phyloP scores from a whole-genome alignment of 2,113 vertebrate species.

The Emydocephalus ijimae region DNA sequence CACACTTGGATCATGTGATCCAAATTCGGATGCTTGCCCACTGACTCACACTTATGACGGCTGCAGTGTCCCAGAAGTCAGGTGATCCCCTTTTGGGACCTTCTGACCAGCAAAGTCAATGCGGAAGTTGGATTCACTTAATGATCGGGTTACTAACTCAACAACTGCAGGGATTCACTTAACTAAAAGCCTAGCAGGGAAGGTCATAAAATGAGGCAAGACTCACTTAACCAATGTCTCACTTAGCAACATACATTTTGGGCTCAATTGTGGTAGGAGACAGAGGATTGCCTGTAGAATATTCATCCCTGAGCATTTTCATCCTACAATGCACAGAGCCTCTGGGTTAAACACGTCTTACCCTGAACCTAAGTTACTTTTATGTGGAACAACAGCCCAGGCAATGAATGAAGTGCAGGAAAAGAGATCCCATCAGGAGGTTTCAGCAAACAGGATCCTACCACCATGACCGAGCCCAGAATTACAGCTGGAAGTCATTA shows the following conservation, averaged over 20 bases:
- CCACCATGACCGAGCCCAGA: background rate
- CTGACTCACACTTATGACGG: background rate
- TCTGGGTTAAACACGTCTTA: background rate
- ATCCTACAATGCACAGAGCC: background rate
- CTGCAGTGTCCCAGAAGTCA: background rate
- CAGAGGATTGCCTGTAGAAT: background rate
- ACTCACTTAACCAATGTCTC: background rate
- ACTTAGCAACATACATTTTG: background rate
- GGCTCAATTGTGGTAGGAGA: background rate
- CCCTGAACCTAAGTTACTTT: background rate
- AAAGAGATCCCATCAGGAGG: background rate
- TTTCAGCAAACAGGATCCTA: background rate
- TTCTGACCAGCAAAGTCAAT: background rate
- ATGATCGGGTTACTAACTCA: background rate
- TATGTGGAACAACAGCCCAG: background rate
- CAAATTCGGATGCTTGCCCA: background rate
- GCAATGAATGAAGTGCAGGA: background rate
- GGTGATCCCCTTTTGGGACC: background rate
- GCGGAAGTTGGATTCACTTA: background rate
- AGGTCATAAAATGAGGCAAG: background rate
- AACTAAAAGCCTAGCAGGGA: background rate
- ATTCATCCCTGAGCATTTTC: background rate
- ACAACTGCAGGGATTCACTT: background rate
- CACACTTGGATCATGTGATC: background rate
- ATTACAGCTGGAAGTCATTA: background rate